These are phyloP conservation scores for Hymenochirus boettgeri DNA, from an alignment of 2,113 vertebrate species.

Conservation along the genomic window DNA sequence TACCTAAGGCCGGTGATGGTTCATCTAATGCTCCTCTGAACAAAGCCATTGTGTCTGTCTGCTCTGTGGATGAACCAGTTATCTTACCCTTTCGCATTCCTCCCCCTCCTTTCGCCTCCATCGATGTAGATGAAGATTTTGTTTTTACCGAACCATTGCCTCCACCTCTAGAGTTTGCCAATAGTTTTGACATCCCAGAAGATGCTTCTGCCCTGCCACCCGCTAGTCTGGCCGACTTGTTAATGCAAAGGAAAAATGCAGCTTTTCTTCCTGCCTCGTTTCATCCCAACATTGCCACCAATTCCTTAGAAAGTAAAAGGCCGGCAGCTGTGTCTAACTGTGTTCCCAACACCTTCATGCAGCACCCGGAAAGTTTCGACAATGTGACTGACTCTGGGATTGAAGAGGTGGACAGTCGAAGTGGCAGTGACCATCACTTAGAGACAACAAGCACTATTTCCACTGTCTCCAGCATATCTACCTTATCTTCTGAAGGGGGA, in stretches of 20 bases:
- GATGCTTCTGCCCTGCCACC: constrained; percentile 66
- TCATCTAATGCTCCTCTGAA: constrained; percentile 52
- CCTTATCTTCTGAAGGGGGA: constrained; percentile 90
- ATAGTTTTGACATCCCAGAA: constrained; percentile 93
- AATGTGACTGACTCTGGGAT: constrained; percentile 85
- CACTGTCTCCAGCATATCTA: constrained; percentile 91
- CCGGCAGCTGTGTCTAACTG: constrained; percentile 71
- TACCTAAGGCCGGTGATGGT: constrained; percentile 55
- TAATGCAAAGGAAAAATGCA: constrained; percentile 72
- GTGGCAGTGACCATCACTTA: constrained; percentile 86
- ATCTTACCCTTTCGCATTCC: constrained; percentile 90
- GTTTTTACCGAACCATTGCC: constrained; percentile 90
- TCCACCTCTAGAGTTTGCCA: constrained; percentile 93
- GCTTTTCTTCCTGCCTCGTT: constrained; percentile 55
- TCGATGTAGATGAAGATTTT: constrained; percentile 94
- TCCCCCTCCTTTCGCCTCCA: constrained; percentile 83
- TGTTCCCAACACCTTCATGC: constrained; percentile 75
- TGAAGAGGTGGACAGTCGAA: constrained; percentile 89
- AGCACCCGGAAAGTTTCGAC: constrained; percentile 80
- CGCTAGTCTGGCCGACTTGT: constrained; percentile 64
- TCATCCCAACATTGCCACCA: constrained; percentile 56
- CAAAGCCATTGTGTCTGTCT: constrained; percentile 74
- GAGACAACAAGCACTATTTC: constrained; percentile 97
- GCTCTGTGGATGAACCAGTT: constrained; percentile 83
- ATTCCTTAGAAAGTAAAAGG: constrained; percentile 67